Percentiles rank a stretch among this genome's conserved stretches.
Evolutionary conservation across 2,888 invertebrate genomes (phyloP).

Genomic region (Microctonus hyperodae): DNA sequence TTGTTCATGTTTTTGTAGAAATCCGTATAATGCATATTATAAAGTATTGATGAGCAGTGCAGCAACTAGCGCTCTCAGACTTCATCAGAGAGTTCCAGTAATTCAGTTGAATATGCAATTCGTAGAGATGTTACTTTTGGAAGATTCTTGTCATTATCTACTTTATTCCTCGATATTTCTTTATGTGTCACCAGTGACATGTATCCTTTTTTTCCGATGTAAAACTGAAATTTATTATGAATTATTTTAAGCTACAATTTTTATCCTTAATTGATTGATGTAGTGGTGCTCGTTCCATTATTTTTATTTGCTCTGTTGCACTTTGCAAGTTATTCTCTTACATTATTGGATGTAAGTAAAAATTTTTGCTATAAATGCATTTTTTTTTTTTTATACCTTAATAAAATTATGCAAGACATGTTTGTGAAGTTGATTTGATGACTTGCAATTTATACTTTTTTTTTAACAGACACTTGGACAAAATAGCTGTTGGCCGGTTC

Average conservation of each 20-base stretch:
- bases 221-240: no score
- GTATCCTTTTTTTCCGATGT: conserved; percentile 88
- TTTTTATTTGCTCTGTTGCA: conserved; percentile 92
- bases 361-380: neutral
- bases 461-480: conserved; percentile 82
- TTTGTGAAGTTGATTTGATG: conserved; percentile 22
- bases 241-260: conserved; percentile 38
- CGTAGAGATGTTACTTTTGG: conserved; percentile 78
- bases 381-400: neutral
- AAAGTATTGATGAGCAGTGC: conserved; percentile 93
- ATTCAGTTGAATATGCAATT: conserved; percentile 86
- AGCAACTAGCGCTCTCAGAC: conserved; percentile 91
- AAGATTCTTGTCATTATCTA: conserved; percentile 96
- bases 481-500: conserved; percentile 88
- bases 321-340: conserved; percentile 89
- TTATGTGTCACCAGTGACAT: conserved; percentile 85
- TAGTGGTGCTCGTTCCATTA: conserved; percentile 91
- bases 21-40: conserved; percentile 83
- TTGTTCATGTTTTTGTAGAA: conserved; percentile 64
- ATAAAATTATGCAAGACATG: conserved; percentile 27
- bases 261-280: conserved; percentile 18
- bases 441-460: conserved; percentile 33
- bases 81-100: conserved; percentile 92
- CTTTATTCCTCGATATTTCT: conserved; percentile 95
- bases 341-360: conserved; percentile 87